A percentile compares a stretch with the other conserved stretches of the same genome.
Conservation (phyloP, 2,888 invertebrate genomes). For the Dione juno region DNA sequence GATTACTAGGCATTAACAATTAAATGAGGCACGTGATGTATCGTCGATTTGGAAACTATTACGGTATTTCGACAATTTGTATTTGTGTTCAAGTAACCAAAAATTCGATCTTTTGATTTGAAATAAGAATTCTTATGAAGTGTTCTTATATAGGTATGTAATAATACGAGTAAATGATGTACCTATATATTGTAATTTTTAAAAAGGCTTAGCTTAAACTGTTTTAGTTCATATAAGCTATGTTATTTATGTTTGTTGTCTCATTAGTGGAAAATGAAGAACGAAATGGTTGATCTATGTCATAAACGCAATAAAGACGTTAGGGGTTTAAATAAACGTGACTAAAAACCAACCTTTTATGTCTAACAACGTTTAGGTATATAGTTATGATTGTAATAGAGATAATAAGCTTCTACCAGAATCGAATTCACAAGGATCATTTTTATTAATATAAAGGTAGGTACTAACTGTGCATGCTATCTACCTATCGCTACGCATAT, state of each 20-base stretch:
- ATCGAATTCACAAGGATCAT: not conserved
- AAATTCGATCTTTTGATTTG: too few relatives aligned
- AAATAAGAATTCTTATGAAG: too few relatives aligned
- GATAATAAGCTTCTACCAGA: not conserved
- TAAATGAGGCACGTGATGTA: constrained; percentile 64
- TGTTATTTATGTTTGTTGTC: not conserved
- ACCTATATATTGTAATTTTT: too few relatives aligned
- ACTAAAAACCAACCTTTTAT: not conserved
- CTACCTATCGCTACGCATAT: constrained; percentile 14
- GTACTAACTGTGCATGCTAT: not conserved
- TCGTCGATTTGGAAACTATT: constrained; percentile 41
- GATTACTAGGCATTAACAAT: constrained; percentile 75
- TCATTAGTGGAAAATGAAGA: not conserved
- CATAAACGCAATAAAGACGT: not conserved
- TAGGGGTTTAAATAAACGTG: not conserved
- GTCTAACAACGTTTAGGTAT: not conserved
- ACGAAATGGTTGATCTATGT: too few relatives aligned
- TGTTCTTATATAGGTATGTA: too few relatives aligned
- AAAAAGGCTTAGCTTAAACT: too few relatives aligned
- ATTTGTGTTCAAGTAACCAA: too few relatives aligned
- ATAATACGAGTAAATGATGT: too few relatives aligned
- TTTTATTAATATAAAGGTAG: not conserved
- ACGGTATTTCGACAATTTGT: constrained; percentile 10
- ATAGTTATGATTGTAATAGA: not conserved
- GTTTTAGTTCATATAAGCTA: not conserved